A percentile compares a stretch with the other conserved stretches of the same genome.
Evolutionary conservation across 2,888 invertebrate species (phyloP).

Genomic region (Oegoconia quadripuncta): DNA sequence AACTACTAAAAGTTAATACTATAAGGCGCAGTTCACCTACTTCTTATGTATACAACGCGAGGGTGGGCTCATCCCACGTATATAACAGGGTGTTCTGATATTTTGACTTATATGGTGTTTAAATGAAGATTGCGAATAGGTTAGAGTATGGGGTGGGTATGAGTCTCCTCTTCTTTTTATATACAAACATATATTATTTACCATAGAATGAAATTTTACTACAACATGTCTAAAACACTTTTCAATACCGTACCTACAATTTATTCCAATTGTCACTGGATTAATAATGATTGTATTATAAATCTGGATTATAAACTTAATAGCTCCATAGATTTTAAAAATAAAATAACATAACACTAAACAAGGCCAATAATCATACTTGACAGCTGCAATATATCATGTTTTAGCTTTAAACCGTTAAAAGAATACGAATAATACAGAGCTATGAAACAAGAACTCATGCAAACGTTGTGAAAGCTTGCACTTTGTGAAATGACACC

Average conservation of each 20-base stretch:
- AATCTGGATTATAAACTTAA: too few relatives aligned
- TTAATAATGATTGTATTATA: too few relatives aligned
- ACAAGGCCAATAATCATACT: not conserved
- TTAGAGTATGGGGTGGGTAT: too few relatives aligned
- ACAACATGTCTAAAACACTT: too few relatives aligned
- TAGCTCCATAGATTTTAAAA: too few relatives aligned
- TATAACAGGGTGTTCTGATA: conserved; percentile 44
- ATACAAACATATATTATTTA: conserved; percentile 69
- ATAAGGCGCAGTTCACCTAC: conserved; percentile 11
- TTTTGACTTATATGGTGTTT: conserved; percentile 61
- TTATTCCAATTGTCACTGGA: too few relatives aligned
- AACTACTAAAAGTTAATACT: too few relatives aligned
- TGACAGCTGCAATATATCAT: not conserved
- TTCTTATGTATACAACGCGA: conserved; percentile 28
- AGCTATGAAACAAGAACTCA: conserved; percentile 43
- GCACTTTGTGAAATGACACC: conserved; percentile 66
- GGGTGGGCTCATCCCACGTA: conserved; percentile 33
- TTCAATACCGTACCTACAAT: too few relatives aligned
- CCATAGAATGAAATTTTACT: conserved; percentile 58
- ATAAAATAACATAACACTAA: too few relatives aligned
- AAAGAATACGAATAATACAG: not conserved
- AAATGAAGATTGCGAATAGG: conserved; percentile 56
- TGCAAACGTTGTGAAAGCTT: conserved; percentile 58
- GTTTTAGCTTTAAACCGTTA: not conserved
- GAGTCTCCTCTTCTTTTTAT: too few relatives aligned